Conservation (phyloP, 2,113 vertebrate genomes). For the Melanostigma gelatinosum region DNA sequence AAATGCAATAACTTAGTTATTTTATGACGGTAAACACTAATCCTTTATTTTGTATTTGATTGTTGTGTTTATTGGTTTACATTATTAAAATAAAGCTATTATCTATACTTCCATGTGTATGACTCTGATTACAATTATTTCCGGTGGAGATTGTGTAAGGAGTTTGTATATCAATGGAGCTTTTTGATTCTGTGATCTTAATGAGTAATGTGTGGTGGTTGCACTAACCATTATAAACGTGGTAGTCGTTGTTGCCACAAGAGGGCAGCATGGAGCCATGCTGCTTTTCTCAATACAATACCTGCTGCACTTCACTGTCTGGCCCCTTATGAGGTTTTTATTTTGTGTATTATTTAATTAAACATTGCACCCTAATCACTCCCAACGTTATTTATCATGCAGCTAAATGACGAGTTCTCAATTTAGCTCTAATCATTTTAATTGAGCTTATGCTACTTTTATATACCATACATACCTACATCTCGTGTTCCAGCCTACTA, state of each 20-base stretch:
- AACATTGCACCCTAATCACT: not conserved
- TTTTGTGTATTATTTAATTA: not conserved
- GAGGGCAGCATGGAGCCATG: slow-evolving; percentile 48
- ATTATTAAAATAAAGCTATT: slow-evolving; percentile 65
- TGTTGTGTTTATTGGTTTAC: slow-evolving; percentile 63
- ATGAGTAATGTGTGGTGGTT: not conserved
- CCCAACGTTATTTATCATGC: not conserved
- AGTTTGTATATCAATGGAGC: not conserved
- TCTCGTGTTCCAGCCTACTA: not conserved
- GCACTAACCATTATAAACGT: not conserved
- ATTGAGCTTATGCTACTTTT: not conserved
- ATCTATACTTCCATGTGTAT: slow-evolving; percentile 17
- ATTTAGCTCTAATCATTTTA: not conserved
- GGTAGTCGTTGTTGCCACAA: slow-evolving; percentile 10
- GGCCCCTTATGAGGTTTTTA: not conserved
- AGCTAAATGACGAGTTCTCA: not conserved
- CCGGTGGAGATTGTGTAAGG: no score
- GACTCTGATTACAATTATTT: slow-evolving; percentile 18
- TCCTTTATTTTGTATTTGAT: slow-evolving; percentile 59
- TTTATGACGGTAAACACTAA: slow-evolving; percentile 47
- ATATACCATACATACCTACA: not conserved
- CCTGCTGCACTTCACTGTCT: not conserved
- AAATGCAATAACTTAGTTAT: slow-evolving; percentile 70
- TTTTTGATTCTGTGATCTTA: not conserved
- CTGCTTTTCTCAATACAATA: not conserved